Conservation (phyloP, 2,888 invertebrate species). For the Drosophila antonietae region DNA sequence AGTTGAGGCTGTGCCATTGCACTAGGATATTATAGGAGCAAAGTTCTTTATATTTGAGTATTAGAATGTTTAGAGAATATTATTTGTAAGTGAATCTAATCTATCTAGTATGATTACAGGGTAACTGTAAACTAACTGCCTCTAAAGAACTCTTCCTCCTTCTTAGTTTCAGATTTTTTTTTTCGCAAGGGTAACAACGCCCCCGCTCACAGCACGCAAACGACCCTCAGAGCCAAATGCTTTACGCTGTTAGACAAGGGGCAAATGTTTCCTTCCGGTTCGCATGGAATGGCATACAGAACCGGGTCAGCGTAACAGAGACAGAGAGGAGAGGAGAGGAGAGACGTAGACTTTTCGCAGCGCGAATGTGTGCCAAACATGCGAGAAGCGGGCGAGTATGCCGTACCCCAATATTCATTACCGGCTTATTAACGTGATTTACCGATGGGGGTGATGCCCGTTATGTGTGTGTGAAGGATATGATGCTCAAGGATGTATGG, state of each 20-base stretch:
- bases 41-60: neutral
- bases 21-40: neutral
- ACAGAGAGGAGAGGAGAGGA: neutral
- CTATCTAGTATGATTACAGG: neutral
- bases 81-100: neutral
- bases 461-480: constrained; percentile 38
- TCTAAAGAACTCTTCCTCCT: neutral
- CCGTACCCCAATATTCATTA: constrained; percentile 63
- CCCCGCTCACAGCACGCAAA: constrained; percentile 22
- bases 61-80: neutral
- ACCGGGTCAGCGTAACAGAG: constrained; percentile 10
- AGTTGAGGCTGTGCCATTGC: neutral
- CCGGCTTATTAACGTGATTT: constrained; percentile 78
- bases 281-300: constrained; percentile 31
- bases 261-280: constrained; percentile 74
- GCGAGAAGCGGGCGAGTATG: constrained; percentile 42
- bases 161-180: constrained; percentile 14
- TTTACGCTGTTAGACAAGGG: constrained; percentile 17
- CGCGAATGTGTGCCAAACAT: constrained; percentile 76
- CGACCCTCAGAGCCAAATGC: constrained; percentile 13
- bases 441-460: constrained; percentile 64
- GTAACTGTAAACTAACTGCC: neutral
- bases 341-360: constrained; percentile 22
- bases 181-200: constrained; percentile 51
- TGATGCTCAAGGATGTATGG: constrained; percentile 48